Base-by-base conservation (phyloP, 2,888 invertebrate genomes). In the Lasioglossum malachurum region DNA sequence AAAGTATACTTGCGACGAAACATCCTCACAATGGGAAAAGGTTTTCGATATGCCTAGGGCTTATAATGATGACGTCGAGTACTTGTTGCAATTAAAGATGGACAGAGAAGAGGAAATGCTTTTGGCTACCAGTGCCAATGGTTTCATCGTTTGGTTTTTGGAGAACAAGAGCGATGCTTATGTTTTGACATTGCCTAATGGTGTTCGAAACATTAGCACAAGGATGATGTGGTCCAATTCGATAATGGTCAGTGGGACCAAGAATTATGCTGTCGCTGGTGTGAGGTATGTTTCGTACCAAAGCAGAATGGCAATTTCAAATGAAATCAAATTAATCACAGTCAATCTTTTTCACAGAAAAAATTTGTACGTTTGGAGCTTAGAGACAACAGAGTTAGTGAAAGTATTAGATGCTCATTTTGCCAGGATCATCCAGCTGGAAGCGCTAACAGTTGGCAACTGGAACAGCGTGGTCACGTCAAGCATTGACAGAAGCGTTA, bases 391-490 rank as follows among this genome's bases (percentile, higher is more conserved):
- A 1, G 97, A 98, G 88, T 96, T 99, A 86, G 97, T 99, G 46
- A 99, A 99, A 95, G 97, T 98, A 4, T 96, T 99, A 35, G 99
- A 99, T 94, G 99, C 99, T 0, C 99, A 99, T 95, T 99, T 99
- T 92, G 99, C 99, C 0, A 96, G 99, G 84, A 99, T 99, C 19
- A 98, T 99, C 82, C 98, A 99, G 91, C 95, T 99, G 83, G 98
- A 98, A 91, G 97, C 99, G 0, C 96, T 99, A 64, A 98, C 98
- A 0, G 97, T 98, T 27, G 98, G 98, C 0, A 97, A 97, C 88
- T 98, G 98, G 98, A 98, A 98, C 95, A 98, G 98, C 94, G 97
- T 99, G 8, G 98, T 99, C 75, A 99, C 99, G 0, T 99, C 99
- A 0, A 99, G 99, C 0, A 99, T 99, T 75, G 99, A 99, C 95